These are phyloP conservation scores for Chelmon rostratus DNA, from an alignment of 2,797 vertebrate species.

Conservation along the genomic window DNA sequence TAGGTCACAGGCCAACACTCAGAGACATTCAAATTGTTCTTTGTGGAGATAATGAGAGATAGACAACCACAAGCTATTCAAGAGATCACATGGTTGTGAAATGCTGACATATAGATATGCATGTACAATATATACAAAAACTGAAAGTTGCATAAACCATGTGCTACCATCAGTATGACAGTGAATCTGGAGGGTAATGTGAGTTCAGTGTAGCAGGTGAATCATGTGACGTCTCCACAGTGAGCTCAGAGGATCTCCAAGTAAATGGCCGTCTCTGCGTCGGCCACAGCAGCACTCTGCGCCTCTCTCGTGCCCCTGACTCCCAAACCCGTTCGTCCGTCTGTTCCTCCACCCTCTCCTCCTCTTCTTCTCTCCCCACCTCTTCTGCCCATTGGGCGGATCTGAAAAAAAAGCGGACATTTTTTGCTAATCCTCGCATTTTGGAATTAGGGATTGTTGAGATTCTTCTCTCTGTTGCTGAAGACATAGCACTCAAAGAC, in stretches of 20 bases:
- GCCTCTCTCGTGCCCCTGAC: slow-evolving; percentile 60
- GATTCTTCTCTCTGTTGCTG: neutral
- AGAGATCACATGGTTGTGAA: slow-evolving; percentile 6
- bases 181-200: neutral
- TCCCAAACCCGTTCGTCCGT: slow-evolving; percentile 42
- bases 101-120: neutral
- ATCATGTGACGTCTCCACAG: neutral
- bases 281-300: slow-evolving; percentile 47
- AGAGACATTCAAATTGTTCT: slow-evolving; percentile 18
- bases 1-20: neutral
- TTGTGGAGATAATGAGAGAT: neutral
- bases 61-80: neutral
- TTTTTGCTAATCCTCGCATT: slow-evolving; percentile 1
- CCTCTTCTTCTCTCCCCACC: slow-evolving; percentile 73
- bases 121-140: slow-evolving; percentile 37
- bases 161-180: slow-evolving; percentile 7
- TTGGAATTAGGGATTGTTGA: neutral
- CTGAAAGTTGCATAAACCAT: neutral
- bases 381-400: slow-evolving; percentile 71
- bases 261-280: slow-evolving; percentile 82
- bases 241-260: slow-evolving; percentile 83
- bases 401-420: slow-evolving; percentile 56
- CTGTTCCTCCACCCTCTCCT: slow-evolving; percentile 41
- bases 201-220: slow-evolving; percentile 10
- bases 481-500: neutral